A percentile compares a stretch with the other conserved stretches of the same genome.
phyloP scores from a whole-genome alignment of 2,113 vertebrate genomes.

The Felis chaus region DNA sequence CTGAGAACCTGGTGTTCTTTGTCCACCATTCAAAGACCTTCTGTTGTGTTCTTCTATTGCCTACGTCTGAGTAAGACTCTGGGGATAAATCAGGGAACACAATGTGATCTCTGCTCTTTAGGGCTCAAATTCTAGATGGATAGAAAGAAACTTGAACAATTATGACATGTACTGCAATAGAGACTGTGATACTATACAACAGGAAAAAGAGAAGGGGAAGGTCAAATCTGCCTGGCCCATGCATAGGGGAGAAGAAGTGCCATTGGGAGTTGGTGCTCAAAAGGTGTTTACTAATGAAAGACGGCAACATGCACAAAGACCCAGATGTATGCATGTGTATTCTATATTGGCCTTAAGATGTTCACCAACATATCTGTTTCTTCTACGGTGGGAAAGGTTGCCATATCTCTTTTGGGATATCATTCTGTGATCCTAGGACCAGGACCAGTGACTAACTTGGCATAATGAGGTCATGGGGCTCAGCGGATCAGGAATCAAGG shows the following conservation, averaged over 20 bases:
- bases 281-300: not conserved
- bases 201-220: not conserved
- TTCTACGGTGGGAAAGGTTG: not conserved
- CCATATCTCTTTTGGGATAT: not conserved
- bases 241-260: not conserved
- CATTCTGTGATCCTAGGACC: not conserved
- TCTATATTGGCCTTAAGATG: not conserved
- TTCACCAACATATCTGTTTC: not conserved
- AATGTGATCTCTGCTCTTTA: not conserved
- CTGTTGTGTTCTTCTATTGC: not conserved
- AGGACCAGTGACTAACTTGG: not conserved
- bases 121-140: not conserved
- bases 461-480: not conserved
- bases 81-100: not conserved
- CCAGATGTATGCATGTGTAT: not conserved
- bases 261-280: not conserved
- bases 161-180: not conserved
- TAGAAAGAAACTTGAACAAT: not conserved
- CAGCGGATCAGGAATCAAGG: not conserved
- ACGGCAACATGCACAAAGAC: not conserved
- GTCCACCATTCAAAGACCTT: not conserved
- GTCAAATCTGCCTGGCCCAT: not conserved
- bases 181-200: not conserved
- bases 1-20: not conserved
- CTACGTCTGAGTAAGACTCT: not conserved